These are phyloP conservation scores for Rhinopomastus cyanomelas DNA, from an alignment of 2,113 vertebrate genomes.

Conservation along the genomic window DNA sequence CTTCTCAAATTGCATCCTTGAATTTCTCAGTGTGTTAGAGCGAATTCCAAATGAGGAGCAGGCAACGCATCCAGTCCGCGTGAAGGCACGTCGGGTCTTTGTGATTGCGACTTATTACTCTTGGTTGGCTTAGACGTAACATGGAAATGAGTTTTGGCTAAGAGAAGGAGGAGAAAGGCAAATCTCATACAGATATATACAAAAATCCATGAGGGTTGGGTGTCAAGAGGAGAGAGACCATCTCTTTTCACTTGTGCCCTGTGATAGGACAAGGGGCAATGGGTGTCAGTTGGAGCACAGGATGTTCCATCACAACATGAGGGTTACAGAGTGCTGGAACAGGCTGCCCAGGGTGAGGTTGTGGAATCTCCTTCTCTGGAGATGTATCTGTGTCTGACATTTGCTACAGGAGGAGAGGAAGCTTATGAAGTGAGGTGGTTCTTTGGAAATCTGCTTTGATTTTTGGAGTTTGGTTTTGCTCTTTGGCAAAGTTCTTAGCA, in stretches of 20 bases:
- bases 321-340: no score
- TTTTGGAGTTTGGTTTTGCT: conserved; percentile 35
- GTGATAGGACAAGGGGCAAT: no score
- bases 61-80: background rate
- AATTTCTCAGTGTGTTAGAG: background rate
- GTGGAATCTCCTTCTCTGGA: no score
- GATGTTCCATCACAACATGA: no score
- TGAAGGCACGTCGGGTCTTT: conserved; percentile 26
- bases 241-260: no score
- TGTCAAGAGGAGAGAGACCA: no score
- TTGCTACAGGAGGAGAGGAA: background rate
- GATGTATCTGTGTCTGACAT: no score
- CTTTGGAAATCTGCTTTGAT: no score
- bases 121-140: conserved; percentile 57
- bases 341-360: no score
- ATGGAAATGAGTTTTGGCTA: conserved; percentile 47
- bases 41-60: conserved; percentile 19
- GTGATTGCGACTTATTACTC: conserved; percentile 41
- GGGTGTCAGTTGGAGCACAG: no score
- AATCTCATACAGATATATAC: background rate
- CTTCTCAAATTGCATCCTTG: background rate
- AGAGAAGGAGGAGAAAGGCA: background rate
- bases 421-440: background rate
- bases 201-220: no score
- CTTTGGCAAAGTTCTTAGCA: background rate